phyloP scores from a whole-genome alignment of 2,113 vertebrate species.

The Puffinus mauretanicus region DNA sequence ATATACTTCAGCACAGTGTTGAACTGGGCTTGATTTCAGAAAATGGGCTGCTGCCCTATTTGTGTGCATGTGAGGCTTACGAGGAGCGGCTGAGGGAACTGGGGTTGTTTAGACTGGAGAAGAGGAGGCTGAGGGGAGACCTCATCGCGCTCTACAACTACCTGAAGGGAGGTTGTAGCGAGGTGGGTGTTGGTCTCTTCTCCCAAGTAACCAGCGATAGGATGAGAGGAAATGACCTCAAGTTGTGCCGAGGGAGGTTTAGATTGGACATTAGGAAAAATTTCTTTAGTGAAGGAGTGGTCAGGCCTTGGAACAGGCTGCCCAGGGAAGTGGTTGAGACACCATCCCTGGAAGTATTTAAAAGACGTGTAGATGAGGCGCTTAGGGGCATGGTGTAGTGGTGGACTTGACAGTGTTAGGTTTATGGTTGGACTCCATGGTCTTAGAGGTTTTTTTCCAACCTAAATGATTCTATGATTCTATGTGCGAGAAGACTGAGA shows the following conservation, averaged over 20 bases:
- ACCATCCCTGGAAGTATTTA: background rate
- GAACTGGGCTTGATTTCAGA: background rate
- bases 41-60: background rate
- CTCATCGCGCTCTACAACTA: rapidly evolving
- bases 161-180: background rate
- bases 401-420: background rate
- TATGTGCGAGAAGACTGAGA: background rate
- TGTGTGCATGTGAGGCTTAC: background rate
- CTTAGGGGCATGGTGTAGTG: background rate
- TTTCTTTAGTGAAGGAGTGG: background rate
- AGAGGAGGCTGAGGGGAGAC: background rate
- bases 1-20: background rate
- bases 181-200: rapidly evolving
- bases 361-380: background rate
- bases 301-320: background rate
- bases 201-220: background rate
- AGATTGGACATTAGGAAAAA: background rate
- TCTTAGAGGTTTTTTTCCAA: background rate
- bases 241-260: background rate
- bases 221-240: background rate
- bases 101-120: background rate
- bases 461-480: background rate
- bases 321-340: background rate
- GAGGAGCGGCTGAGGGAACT: background rate
- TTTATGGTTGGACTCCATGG: background rate